Conservation (phyloP, 2,888 invertebrate species). For the Barypeithes pellucidus region DNA sequence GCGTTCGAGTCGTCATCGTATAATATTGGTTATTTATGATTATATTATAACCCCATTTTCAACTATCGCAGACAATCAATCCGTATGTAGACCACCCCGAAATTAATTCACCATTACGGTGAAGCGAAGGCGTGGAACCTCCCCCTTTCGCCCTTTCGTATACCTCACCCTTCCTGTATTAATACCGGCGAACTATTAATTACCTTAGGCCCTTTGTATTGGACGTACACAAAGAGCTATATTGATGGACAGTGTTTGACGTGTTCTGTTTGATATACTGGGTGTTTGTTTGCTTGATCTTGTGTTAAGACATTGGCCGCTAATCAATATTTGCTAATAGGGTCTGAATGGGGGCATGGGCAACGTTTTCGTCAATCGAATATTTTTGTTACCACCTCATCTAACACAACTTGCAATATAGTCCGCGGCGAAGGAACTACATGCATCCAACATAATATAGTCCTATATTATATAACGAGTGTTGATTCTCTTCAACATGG, state of each 20-base stretch:
- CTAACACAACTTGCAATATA: too few species aligned
- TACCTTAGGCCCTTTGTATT: conserved; percentile 43
- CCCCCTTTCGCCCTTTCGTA: conserved; percentile 27
- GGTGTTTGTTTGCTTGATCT: not conserved
- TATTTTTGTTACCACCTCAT: too few species aligned
- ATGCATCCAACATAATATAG: too few species aligned
- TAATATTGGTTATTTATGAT: not conserved
- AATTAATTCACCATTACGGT: conserved; percentile 40
- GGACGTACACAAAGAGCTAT: conserved; percentile 22
- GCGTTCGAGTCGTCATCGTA: too few species aligned
- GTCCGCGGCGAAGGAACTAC: too few species aligned
- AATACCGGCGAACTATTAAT: conserved; percentile 43
- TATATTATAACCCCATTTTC: conserved; percentile 22
- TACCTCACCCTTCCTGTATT: conserved; percentile 42
- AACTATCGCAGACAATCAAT: conserved; percentile 18
- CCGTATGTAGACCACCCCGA: conserved; percentile 16
- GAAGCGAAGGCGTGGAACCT: conserved; percentile 26
- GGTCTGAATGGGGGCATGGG: too few species aligned
- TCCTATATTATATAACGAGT: too few species aligned
- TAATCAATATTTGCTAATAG: not conserved
- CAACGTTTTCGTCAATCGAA: too few species aligned
- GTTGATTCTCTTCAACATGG: too few species aligned
- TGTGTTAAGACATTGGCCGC: not conserved
- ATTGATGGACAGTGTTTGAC: conserved; percentile 29
- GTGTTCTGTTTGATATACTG: conserved; percentile 18